These are phyloP conservation scores for Acinonyx jubatus DNA, from an alignment of 2,113 vertebrate genomes.

Conservation along the genomic window DNA sequence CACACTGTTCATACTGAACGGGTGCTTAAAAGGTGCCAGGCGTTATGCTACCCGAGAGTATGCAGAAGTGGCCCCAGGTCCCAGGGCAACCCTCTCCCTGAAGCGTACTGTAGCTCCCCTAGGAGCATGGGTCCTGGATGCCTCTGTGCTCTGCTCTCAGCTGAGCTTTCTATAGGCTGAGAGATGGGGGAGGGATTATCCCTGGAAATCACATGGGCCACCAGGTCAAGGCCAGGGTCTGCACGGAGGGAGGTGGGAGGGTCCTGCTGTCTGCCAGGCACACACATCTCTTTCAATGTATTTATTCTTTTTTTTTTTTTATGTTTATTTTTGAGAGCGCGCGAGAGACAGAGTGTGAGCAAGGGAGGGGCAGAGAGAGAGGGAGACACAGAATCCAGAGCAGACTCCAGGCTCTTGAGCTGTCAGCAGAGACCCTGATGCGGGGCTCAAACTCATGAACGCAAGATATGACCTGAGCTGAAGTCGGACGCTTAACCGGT, in stretches of 20 bases:
- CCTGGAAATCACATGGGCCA: neutral
- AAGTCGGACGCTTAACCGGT: too few species aligned
- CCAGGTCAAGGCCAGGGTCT: neutral
- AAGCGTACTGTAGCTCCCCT: neutral
- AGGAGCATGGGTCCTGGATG: neutral
- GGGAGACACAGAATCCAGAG: neutral
- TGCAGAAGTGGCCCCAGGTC: neutral
- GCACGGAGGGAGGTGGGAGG: neutral
- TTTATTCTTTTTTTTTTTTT: neutral
- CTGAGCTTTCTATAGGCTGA: neutral
- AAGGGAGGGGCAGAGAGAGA: neutral
- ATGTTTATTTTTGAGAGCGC: neutral
- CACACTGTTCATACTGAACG: neutral
- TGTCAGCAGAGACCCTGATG: neutral
- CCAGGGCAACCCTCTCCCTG: neutral
- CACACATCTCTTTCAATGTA: neutral
- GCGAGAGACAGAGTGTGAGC: neutral
- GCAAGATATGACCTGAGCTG: too few species aligned
- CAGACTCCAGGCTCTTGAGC: neutral
- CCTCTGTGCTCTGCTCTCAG: neutral
- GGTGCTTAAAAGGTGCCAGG: neutral
- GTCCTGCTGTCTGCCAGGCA: neutral
- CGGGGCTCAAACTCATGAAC: neutral
- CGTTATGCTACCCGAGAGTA: neutral
- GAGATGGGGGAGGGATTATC: too few species aligned